Evolutionary conservation across 2,797 vertebrate genomes (phyloP).

Genomic region (Typhlichthys eigenmanni): DNA sequence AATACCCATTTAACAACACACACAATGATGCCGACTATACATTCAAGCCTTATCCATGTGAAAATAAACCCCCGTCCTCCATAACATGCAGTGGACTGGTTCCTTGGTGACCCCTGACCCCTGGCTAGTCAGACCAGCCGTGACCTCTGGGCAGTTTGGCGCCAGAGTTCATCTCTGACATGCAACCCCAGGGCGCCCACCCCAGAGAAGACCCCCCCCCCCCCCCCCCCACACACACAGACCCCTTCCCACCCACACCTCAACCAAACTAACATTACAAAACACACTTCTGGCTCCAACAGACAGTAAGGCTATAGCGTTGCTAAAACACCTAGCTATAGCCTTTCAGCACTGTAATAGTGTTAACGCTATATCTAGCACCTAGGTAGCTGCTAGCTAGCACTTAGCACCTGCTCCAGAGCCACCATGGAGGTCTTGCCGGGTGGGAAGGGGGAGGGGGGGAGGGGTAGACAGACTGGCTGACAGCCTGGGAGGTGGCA

Average conservation of each 20-base stretch:
- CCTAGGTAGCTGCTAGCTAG: not conserved
- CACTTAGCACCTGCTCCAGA: conserved; percentile 18
- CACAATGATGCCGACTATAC: not conserved
- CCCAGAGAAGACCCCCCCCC: conserved; percentile 8
- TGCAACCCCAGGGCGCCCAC: conserved; percentile 53
- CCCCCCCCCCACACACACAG: conserved; percentile 23
- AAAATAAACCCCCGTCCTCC: conserved; percentile 31
- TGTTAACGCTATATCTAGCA: no score
- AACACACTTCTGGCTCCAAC: not conserved
- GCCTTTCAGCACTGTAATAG: no score
- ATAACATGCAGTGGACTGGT: conserved; percentile 25
- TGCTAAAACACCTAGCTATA: no score
- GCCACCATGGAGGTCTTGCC: not conserved
- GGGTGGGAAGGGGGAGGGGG: not conserved
- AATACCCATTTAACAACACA: not conserved
- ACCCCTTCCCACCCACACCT: conserved; percentile 1
- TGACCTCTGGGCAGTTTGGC: conserved; percentile 58
- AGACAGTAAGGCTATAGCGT: no score
- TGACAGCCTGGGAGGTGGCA: not conserved
- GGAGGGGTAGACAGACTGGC: not conserved
- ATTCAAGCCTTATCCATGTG: conserved; percentile 8
- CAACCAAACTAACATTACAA: conserved; percentile 2
- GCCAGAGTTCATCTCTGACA: conserved; percentile 58
- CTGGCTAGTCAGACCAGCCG: conserved; percentile 38
- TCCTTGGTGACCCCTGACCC: conserved; percentile 57